phyloP scores from a whole-genome alignment of 2,888 invertebrate genomes.

The Azorinus chamasolen region DNA sequence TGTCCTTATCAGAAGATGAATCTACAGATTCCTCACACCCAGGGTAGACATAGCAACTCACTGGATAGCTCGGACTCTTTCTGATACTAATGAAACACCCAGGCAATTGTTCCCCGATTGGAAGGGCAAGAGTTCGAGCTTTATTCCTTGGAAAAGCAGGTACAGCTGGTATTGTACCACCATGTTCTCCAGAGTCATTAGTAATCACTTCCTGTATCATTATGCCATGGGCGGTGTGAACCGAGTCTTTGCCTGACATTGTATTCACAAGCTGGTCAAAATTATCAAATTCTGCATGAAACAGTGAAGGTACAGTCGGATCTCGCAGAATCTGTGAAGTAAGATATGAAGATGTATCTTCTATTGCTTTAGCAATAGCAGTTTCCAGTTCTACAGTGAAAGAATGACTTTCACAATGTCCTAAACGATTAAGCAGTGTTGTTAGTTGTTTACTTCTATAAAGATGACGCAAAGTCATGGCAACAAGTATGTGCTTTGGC shows the following conservation, averaged over 20 bases:
- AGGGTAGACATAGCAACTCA: no score
- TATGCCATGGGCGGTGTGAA: constrained; percentile 70
- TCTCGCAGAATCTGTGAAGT: constrained; percentile 56
- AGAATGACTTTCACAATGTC: constrained; percentile 55
- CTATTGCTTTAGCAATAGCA: constrained; percentile 52
- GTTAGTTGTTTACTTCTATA: constrained; percentile 43
- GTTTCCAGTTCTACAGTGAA: constrained; percentile 58
- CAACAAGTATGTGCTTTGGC: constrained; percentile 48
- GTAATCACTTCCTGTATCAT: constrained; percentile 66
- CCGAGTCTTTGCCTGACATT: constrained; percentile 51
- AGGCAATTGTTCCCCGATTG: constrained; percentile 26
- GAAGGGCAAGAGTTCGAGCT: constrained; percentile 21
- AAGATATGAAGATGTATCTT: constrained; percentile 54
- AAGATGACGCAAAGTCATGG: constrained; percentile 53
- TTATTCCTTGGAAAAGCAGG: constrained; percentile 11
- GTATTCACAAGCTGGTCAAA: constrained; percentile 66
- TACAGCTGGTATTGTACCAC: constrained; percentile 16
- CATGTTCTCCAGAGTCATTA: constrained; percentile 15
- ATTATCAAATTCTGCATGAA: constrained; percentile 73
- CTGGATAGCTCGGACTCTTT: constrained; percentile 29
- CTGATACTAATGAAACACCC: constrained; percentile 40
- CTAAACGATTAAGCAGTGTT: constrained; percentile 50
- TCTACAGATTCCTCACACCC: constrained; percentile 16
- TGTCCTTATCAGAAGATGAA: constrained; percentile 15
- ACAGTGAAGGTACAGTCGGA: constrained; percentile 49